Evolutionary conservation across 2,888 invertebrate genomes (phyloP), one percentile per base, ranked within the genome.

Genomic region (Drosophila mayaguana): DNA sequence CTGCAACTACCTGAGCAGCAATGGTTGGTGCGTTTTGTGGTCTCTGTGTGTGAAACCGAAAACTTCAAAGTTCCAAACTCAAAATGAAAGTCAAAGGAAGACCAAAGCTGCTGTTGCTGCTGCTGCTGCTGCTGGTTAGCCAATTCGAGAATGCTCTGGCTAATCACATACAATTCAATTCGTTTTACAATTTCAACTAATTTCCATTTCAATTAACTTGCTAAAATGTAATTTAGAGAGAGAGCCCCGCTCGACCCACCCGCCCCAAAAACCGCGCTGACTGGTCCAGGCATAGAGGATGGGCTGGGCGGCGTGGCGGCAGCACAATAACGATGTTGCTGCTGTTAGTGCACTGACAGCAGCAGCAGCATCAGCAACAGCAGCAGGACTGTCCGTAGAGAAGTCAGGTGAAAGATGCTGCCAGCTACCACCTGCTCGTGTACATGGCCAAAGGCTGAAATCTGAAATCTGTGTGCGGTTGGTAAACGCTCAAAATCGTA

Each of bases 141-240:
- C 89, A 90, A 89, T 90, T 89, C 81, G 85, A 81, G 82, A 89
- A 90, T 88, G 78, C 89, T 88, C 76, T 72, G 81, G 87, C 91
- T 91, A 91, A 91, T 91, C 91, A 90, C 91, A 90, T 91, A 81
- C 90, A 91, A 91, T 91, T 91, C 90, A 91, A 91, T 91, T 91
- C 91, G 90, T 89, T 91, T 91, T 89, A 91, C 91, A 91, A 91
- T 91, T 91, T 91, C 90, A 91, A 91, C 91, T 91, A 91, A 91
- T 91, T 91, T 91, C 91, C 91, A 91, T 91, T 91, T 91, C 91
- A 91, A 91, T 91, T 91, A 91, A 91, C 91, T 91, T 91, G 86
- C 91, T 88, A 82, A 91, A 91, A 91, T 91, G 91, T 91, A 91
- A 91, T 91, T 91, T 91, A 89, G 90, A 84, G 81, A 64, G 75